These are phyloP conservation scores for Colossoma macropomum DNA, from an alignment of 2,113 vertebrate genomes.

Conservation along the genomic window DNA sequence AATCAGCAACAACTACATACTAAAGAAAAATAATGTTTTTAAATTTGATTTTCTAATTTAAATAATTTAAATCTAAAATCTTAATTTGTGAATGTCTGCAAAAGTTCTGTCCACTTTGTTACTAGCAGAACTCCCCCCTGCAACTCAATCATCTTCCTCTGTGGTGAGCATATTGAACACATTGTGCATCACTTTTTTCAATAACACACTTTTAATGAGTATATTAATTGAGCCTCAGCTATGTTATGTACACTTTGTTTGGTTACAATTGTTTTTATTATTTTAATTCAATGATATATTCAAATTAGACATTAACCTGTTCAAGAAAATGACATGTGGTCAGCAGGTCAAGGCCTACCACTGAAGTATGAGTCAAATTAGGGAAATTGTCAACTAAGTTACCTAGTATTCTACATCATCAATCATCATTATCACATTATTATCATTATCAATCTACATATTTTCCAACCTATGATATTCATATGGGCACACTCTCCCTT, in stretches of 20 bases:
- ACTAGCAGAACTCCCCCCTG: too few relatives aligned
- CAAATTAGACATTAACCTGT: background rate
- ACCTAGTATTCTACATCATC: background rate
- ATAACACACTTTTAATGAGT: background rate
- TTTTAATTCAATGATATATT: background rate
- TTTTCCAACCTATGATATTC: background rate
- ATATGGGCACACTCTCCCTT: background rate
- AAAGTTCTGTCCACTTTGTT: too few relatives aligned
- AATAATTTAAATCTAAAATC: too few relatives aligned
- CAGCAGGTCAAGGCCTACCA: too few relatives aligned
- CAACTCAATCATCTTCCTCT: too few relatives aligned
- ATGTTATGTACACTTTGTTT: background rate
- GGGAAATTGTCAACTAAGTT: slow-evolving; percentile 16
- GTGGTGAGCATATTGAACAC: slow-evolving; percentile 17
- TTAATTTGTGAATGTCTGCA: too few relatives aligned
- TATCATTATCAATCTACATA: background rate
- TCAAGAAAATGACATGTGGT: too few relatives aligned
- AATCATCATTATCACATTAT: background rate
- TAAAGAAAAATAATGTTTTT: too few relatives aligned
- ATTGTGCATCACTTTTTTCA: background rate
- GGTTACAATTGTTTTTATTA: too few relatives aligned
- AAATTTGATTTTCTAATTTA: too few relatives aligned
- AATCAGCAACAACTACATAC: too few relatives aligned
- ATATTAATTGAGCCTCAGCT: background rate
- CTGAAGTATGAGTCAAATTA: background rate